Evolutionary conservation across 2,113 vertebrate species (phyloP), one percentile per base, ranked within the genome.

Genomic region (Papio anubis): DNA sequence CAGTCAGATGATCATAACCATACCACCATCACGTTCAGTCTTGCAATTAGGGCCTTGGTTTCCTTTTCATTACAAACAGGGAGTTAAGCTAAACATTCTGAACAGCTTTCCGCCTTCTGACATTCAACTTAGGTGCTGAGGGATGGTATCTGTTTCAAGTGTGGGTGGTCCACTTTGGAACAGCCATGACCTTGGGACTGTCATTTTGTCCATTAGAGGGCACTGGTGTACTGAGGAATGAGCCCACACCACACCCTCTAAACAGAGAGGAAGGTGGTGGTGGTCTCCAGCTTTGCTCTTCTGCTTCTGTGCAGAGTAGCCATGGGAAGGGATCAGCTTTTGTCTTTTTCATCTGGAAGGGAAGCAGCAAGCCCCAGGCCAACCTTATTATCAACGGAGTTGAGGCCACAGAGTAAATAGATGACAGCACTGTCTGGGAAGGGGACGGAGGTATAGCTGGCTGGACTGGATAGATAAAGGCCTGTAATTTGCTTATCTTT

Each of bases 181-280:
- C 8, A 11, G 18, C 27, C 75, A 61, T 59, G 68, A 38, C 48
- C 83, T 59, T 48, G 73, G n/a, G 20, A n/a, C 48, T 59, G 30
- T 78, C 17, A 14, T 14, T 50, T 25, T 81, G 78, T 50, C 90
- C 79, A 40, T 40, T 88, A n/a, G 89, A 80, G 86, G 88, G 87
- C 86, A 25, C 72, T 27, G 27, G 8, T 6, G 21, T 0, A 3
- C 61, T 52, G 52, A 55, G 82, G 55, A 43, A 2, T 5, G 8
- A 38, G 72, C 40, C n/a, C 2, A 0, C 25, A 10, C 23, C 30
- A 25, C 75, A 13, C 38, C 38, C 45, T 75, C 27, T 23, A 9
- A 68, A 4, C 30, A 17, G 10, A 35, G 23, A 78, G 25, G n/a
- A 17, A 30, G n/a, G 12, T 14, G 3, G 10, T n/a, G 0, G 6